phyloP scores from a whole-genome alignment of 2,797 vertebrate species.

The Stomatorhinus walkeri region DNA sequence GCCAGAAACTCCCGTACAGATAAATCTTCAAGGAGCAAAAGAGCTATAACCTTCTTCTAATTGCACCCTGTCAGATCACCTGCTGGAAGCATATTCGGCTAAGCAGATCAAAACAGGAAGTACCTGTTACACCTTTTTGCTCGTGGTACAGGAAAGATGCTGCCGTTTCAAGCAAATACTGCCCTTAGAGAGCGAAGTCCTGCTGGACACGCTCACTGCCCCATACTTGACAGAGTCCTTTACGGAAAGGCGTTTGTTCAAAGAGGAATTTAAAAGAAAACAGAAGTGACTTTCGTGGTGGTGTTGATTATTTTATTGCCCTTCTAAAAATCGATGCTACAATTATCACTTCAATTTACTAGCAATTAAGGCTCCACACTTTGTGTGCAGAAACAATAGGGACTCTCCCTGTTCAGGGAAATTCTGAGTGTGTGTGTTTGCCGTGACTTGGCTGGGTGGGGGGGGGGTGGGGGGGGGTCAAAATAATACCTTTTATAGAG shows the following conservation, averaged over 20 bases:
- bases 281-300: slow-evolving; percentile 26
- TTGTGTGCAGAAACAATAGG: slow-evolving; percentile 22
- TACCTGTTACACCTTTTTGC: not conserved
- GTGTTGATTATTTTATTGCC: slow-evolving; percentile 36
- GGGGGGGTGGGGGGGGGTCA: slow-evolving; percentile 15
- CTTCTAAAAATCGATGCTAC: slow-evolving; percentile 34
- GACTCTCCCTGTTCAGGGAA: slow-evolving; percentile 36
- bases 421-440: slow-evolving; percentile 22
- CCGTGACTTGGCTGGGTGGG: not conserved
- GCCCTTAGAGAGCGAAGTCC: not conserved
- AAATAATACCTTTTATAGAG: slow-evolving; percentile 19
- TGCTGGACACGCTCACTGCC: not conserved
- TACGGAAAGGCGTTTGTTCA: slow-evolving; percentile 14
- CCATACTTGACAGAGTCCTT: not conserved
- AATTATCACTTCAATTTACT: slow-evolving; percentile 46
- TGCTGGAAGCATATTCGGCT: not conserved
- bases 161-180: not conserved
- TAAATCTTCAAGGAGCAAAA: not conserved
- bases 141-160: not conserved
- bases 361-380: slow-evolving; percentile 41
- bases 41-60: not conserved
- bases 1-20: not conserved
- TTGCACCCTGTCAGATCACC: not conserved
- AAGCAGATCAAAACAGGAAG: not conserved
- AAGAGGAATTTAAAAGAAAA: slow-evolving; percentile 24